phyloP scores from a whole-genome alignment of 30 jellyfish, hydroid and myxozoan genomes.

The Mastigias papua region DNA sequence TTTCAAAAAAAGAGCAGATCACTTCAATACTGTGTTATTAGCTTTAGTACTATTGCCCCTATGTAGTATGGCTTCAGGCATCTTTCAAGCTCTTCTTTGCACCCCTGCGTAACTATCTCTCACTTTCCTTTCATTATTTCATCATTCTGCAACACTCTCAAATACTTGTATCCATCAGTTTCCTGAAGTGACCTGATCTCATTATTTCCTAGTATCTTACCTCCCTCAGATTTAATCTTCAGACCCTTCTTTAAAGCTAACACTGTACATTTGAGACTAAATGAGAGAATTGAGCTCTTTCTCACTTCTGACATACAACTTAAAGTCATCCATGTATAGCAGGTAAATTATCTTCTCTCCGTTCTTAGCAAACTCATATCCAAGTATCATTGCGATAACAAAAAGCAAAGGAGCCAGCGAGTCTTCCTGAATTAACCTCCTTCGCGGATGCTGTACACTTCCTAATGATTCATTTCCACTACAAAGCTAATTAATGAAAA shows the following conservation, averaged over 20 bases:
- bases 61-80: background rate
- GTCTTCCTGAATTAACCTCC: slow-evolving; percentile 5
- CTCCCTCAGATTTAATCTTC: slow-evolving; percentile 14
- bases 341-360: background rate
- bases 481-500: too few species aligned
- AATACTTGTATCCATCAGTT: too few species aligned
- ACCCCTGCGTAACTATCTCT: background rate
- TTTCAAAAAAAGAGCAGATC: background rate
- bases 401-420: slow-evolving; percentile 17
- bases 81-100: slow-evolving; percentile 4
- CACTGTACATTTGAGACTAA: slow-evolving; percentile 1
- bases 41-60: slow-evolving; percentile 2
- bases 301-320: background rate
- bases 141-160: slow-evolving; percentile 21
- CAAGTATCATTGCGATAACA: slow-evolving; percentile 3
- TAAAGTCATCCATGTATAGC: background rate
- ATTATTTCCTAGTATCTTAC: background rate
- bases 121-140: background rate
- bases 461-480: background rate
- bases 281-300: background rate
- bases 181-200: too few species aligned
- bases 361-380: background rate
- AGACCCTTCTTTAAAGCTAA: slow-evolving; percentile 8
- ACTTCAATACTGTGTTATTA: background rate
- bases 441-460: background rate